phyloP scores from a whole-genome alignment of 2,113 vertebrate species.

The Eidolon helvum region DNA sequence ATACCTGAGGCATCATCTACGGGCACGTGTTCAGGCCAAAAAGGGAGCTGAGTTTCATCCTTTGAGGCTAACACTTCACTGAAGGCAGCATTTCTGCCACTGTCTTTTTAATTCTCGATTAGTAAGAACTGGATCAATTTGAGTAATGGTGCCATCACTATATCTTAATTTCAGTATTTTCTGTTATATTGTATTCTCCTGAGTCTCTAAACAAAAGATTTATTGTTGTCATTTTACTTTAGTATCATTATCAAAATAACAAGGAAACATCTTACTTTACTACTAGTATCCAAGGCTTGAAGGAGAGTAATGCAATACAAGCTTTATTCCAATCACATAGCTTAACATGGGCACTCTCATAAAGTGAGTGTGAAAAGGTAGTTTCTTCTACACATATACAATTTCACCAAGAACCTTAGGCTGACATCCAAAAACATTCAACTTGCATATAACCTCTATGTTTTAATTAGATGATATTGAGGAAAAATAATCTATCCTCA shows the following conservation, averaged over 20 bases:
- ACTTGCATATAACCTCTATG: neutral
- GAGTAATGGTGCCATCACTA: neutral
- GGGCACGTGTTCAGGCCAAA: neutral
- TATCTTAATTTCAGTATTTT: neutral
- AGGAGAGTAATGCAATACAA: neutral
- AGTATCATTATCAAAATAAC: neutral
- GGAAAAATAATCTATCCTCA: neutral
- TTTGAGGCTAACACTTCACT: neutral
- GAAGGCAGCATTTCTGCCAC: neutral
- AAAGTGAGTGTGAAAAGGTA: neutral
- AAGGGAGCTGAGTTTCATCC: neutral
- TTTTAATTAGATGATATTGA: constrained; percentile 38
- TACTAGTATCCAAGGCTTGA: neutral
- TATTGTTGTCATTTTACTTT: neutral
- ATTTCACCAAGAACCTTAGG: neutral
- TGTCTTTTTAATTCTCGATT: neutral
- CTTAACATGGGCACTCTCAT: neutral
- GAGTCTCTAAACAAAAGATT: neutral
- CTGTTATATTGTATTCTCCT: neutral
- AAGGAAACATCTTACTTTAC: neutral
- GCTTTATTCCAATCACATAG: neutral
- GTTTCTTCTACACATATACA: neutral
- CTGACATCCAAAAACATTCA: neutral
- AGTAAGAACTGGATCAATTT: neutral
- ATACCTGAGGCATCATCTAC: neutral